Base-by-base conservation (phyloP, 1,140 invertebrate species). In the Halictus rubicundus region DNA sequence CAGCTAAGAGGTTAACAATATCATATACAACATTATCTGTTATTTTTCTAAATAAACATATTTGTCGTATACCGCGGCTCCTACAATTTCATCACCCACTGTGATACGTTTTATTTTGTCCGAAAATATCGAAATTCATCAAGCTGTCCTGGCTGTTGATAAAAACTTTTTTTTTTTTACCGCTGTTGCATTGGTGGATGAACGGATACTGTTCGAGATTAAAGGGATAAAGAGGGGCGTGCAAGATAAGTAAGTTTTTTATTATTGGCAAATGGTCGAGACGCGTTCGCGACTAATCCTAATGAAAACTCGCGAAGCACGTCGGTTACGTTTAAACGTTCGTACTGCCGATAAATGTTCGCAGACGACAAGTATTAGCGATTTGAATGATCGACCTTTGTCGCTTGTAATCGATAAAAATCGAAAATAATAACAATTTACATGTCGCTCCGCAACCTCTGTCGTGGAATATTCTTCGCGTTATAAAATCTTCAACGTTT, bases 211-310 rank as follows among this genome's bases (percentile, higher is more conserved):
- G 78, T 60, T 32, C 42, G 52, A 77, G 86, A 88, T 88, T 88
- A 88, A 72, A 21, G 16, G 87, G 83, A 88, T 88, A 85, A 88
- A 87, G 85, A 82, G 87, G 81, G 81, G 76, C 85, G 78, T 80
- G 87, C 81, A 80, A 89, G 88, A 87, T 89, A 89, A 89, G 87
- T 83, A 86, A 72, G 80, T 78, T 84, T 88, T 87, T 88, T 87
- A 84, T 88, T 86, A 84, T 87, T 87, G 85, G 87, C 78, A 87
- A 89, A 85, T 82, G 85, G 72, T 80, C 82, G 81, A 82, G 74
- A 60, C 68, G 69, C 72, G 79, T 72, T 77, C 85, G 87, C 85
- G 85, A 89, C 88, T 89, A 87, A 88, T 88, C 85, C 88, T 73
- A 82, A 81, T 84, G 83, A 85, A 80, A 84, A 76, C 84, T 78